phyloP scores from a whole-genome alignment of 2,113 vertebrate species.

The Halichoerus grypus region DNA sequence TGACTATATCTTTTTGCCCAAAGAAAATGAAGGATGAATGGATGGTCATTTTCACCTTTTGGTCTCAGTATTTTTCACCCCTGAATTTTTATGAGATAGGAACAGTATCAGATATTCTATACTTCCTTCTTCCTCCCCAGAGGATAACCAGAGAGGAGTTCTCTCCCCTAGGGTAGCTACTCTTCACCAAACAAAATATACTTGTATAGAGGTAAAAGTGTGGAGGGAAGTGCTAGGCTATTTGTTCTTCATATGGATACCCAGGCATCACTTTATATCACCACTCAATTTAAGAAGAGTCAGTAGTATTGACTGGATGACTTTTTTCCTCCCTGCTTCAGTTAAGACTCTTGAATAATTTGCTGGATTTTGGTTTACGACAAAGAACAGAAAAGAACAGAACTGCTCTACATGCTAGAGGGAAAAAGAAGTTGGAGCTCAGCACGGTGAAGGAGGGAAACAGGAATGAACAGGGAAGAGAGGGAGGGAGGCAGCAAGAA shows the following conservation, averaged over 20 bases:
- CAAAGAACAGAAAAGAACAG: not conserved
- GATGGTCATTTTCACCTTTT: not conserved
- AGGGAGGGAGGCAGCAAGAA: too few species aligned
- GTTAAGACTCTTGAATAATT: not conserved
- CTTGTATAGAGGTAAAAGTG: not conserved
- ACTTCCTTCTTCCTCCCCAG: not conserved
- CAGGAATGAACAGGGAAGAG: not conserved
- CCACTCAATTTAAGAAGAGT: not conserved
- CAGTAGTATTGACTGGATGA: not conserved
- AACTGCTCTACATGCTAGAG: not conserved
- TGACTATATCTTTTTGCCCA: not conserved
- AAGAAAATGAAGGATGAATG: not conserved
- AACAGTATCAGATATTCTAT: not conserved
- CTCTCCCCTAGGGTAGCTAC: not conserved
- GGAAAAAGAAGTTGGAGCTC: not conserved
- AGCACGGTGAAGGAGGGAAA: not conserved
- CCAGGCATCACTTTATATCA: not conserved
- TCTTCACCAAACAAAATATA: not conserved
- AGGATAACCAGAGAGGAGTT: not conserved
- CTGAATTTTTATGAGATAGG: not conserved
- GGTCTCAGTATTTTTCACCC: not conserved
- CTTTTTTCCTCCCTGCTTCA: not conserved
- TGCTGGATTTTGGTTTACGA: not conserved
- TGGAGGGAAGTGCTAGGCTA: not conserved
- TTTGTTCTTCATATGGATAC: not conserved